Base-by-base conservation (phyloP, 2,888 invertebrate species). In the Amaurobius ferox region DNA sequence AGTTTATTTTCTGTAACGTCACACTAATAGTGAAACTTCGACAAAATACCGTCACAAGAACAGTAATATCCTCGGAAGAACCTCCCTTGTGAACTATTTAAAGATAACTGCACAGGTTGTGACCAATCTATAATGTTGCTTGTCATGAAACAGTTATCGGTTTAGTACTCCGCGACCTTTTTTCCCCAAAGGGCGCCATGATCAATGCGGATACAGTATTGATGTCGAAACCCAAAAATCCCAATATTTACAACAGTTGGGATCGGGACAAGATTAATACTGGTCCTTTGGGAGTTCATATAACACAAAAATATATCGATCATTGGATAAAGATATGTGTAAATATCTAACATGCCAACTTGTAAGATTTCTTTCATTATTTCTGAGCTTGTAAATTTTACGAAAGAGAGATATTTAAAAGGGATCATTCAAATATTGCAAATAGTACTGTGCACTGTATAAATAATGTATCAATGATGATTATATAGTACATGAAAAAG, bases 211-310 rank as follows among this genome's bases (percentile, higher is more conserved):
- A 26, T 11, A 61, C 35, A 62, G 79, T 61, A 67, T 79, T 61
- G 68, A 70, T 44, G 28, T 44, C 39, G 61, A 74, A 81, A 67
- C 67, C 61, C 68, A 74, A 70, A 74, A 66, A 68, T 74, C 61
- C 70, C 81, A 70, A 81, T 81, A 81, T 81, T 81, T 81, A 35
- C 68, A 74, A 72, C 48, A 61, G 23, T 81, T 81, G 40, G 61
- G 44, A 74, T 40, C 40, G 11, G 40, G 61, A 68, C 68, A 61
- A 68, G 68, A 81, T 81, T 81, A 74, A 70, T 81, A 74, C 62
- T 68, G 61, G 74, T 62, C 68, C 67, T 68, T 62, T 16, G 68
- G 68, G 61, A 74, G 29, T 70, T 74, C 68, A 62, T 55, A 70
- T 28, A 39, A 61, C 74, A 30, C 30, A 19, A 29, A 68, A 23